phyloP scores from a whole-genome alignment of 23 tunicate genomes.

The Clavelina lepadiformis region DNA sequence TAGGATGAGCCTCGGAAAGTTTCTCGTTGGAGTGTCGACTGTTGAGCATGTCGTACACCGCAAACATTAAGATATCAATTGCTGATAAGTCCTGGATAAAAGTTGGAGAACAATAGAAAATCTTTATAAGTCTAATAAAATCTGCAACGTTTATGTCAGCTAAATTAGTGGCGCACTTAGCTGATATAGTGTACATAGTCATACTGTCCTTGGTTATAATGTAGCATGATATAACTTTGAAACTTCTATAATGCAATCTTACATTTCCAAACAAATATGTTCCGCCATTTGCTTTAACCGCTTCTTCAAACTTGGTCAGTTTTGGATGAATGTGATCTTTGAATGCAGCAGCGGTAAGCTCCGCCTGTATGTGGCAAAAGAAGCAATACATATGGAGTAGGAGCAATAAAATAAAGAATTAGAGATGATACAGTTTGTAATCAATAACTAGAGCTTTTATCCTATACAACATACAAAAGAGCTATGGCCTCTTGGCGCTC shows the following conservation, averaged over 20 bases:
- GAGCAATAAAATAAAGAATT: too few relatives aligned
- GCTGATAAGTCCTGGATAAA: neutral
- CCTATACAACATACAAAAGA: too few relatives aligned
- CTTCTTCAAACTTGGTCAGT: slow-evolving; percentile 13
- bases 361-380: too few relatives aligned
- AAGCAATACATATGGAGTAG: too few relatives aligned
- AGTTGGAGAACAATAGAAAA: neutral
- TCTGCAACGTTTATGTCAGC: neutral
- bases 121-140: neutral
- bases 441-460: too few relatives aligned
- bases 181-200: too few relatives aligned
- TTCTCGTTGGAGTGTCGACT: neutral
- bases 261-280: slow-evolving; percentile 31
- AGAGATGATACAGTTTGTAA: too few relatives aligned
- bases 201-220: too few relatives aligned
- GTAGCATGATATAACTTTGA: too few relatives aligned
- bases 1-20: neutral
- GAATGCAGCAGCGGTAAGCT: slow-evolving; percentile 1
- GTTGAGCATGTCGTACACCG: neutral
- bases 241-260: neutral
- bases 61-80: neutral
- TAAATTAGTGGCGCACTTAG: too few relatives aligned
- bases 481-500: too few relatives aligned
- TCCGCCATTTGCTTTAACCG: slow-evolving; percentile 7
- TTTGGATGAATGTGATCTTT: slow-evolving; percentile 5